phyloP scores from a whole-genome alignment of 2,888 invertebrate species.

The Caenorhabditis panamensis region DNA sequence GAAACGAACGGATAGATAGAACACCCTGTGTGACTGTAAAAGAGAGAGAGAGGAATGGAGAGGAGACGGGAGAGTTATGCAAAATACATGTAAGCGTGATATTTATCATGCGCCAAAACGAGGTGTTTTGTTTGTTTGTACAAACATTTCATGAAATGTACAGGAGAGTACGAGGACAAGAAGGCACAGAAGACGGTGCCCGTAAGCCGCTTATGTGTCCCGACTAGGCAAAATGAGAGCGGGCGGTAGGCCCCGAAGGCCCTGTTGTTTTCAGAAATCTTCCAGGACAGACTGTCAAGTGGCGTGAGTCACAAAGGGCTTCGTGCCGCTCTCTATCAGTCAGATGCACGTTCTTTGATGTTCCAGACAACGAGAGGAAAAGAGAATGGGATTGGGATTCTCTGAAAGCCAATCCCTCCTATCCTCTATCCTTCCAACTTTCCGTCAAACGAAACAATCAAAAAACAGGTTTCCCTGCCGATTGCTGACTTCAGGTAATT shows the following conservation, averaged over 20 bases:
- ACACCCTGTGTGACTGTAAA: background rate
- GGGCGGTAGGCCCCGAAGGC: background rate
- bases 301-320: constrained; percentile 2
- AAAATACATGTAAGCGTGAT: constrained; percentile 11
- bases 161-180: constrained; percentile 12
- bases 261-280: constrained; percentile 14
- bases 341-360: background rate
- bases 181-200: constrained; percentile 33
- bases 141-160: constrained; percentile 45
- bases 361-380: background rate
- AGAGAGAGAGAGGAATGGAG: constrained; percentile 8
- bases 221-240: background rate
- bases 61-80: constrained; percentile 16
- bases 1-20: background rate
- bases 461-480: background rate
- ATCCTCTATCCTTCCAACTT: too few species aligned
- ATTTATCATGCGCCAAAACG: constrained; percentile 37
- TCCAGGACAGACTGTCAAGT: constrained; percentile 6
- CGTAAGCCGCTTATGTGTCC: constrained; percentile 51
- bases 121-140: constrained; percentile 49
- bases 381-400: background rate
- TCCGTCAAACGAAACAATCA: background rate
- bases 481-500: constrained; percentile 10
- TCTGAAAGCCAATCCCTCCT: background rate
- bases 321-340: background rate